A percentile compares a stretch with the other conserved stretches of the same genome.
Conservation (phyloP, 92 coral and sea anemone species). For the Anthopleura xanthogrammica region DNA sequence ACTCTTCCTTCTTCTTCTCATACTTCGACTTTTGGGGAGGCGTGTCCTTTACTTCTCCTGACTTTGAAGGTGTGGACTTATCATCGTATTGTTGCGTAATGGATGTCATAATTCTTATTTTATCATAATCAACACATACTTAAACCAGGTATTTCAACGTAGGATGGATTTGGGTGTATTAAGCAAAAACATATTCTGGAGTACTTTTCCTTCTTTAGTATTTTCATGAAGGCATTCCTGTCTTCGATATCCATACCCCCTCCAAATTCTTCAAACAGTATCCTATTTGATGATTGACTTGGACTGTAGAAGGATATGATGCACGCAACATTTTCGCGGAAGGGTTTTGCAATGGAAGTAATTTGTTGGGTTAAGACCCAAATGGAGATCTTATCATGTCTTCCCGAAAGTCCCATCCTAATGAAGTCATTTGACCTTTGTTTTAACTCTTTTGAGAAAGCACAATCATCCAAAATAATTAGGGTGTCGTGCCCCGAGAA, state of each 20-base stretch:
- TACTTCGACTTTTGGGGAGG: no score
- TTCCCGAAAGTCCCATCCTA: conserved; percentile 19
- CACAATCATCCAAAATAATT: conserved; percentile 33
- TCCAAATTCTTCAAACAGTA: conserved; percentile 33
- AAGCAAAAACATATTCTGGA: background rate
- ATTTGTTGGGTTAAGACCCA: conserved; percentile 34
- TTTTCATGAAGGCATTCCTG: conserved; percentile 13
- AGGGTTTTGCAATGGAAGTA: conserved; percentile 29
- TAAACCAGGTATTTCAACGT: background rate
- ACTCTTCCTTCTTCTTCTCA: no score
- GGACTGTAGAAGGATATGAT: conserved; percentile 11
- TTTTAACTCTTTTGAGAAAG: conserved; percentile 23
- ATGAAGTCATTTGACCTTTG: conserved; percentile 8
- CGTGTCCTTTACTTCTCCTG: no score
- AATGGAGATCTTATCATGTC: background rate
- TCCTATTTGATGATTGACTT: background rate
- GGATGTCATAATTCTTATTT: no score
- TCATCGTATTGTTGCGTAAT: no score
- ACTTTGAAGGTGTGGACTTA: no score
- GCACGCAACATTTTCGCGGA: conserved; percentile 18
- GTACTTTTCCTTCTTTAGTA: conserved; percentile 14
- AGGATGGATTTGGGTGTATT: background rate
- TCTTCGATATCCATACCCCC: conserved; percentile 11
- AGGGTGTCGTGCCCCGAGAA: conserved; percentile 28
- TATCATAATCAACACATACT: no score